These are phyloP conservation scores for Acanthisitta chloris DNA, from an alignment of 2,113 vertebrate genomes.

Conservation along the genomic window DNA sequence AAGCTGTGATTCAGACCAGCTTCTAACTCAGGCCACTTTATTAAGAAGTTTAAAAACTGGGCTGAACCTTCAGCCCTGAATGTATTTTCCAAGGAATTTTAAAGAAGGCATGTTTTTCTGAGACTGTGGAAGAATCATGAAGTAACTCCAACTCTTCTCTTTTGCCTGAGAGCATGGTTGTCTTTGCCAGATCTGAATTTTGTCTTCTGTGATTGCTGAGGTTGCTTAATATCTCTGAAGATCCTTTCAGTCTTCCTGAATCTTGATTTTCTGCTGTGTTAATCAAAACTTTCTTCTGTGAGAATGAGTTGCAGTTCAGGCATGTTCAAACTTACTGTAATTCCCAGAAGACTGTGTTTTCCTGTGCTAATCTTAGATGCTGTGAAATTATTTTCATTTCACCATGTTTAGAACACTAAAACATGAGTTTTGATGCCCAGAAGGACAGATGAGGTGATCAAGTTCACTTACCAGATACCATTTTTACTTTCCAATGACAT, in stretches of 20 bases:
- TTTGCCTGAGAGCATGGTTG: not conserved
- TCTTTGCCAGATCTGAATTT: not conserved
- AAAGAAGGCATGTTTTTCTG: not conserved
- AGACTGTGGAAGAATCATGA: not conserved
- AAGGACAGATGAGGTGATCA: not conserved
- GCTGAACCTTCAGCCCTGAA: rapidly evolving
- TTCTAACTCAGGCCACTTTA: not conserved
- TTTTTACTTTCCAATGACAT: not conserved
- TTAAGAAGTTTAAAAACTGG: not conserved
- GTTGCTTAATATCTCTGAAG: not conserved
- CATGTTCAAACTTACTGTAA: not conserved
- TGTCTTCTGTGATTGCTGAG: not conserved
- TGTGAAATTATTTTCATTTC: not conserved
- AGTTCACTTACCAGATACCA: not conserved
- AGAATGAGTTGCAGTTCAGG: not conserved
- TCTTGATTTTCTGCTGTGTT: not conserved
- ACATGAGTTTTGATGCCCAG: not conserved
- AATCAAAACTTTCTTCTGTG: not conserved
- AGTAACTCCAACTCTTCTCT: not conserved
- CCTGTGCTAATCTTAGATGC: rapidly evolving
- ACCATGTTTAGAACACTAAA: not conserved
- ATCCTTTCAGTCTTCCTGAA: not conserved
- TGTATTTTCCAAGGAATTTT: not conserved
- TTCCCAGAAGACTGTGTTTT: not conserved
- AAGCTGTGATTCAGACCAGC: not conserved